Evolutionary conservation across 2,113 vertebrate species (phyloP), one percentile per base, ranked within the genome.

Genomic region (Bothrops jararaca): DNA sequence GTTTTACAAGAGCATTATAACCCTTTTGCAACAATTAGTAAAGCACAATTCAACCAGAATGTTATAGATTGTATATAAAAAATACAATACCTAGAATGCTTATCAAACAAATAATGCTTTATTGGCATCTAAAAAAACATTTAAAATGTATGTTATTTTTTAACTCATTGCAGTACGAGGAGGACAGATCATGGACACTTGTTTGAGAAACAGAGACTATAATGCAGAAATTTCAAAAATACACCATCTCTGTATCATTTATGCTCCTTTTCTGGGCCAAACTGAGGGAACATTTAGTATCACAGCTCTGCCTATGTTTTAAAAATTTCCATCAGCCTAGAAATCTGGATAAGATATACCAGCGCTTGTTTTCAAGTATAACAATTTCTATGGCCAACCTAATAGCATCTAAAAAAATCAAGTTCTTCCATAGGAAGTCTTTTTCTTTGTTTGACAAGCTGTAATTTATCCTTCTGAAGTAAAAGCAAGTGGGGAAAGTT

Each of bases 121-220:
- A 99, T 99, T 99, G 99, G 98, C 98, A 98, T 98, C 98, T 99
- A 99, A 99, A 98, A 99, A 98, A 99, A 99, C 99, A 99, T 98
- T 98, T 98, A 97, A 98, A 98, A 98, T 97, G 98, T 97, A 98
- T 91, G 96, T 97, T 90, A 92, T 29, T 97, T 95, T 97, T 98
- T 97, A 97, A 98, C 98, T 98, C 97, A 98, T 97, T 98, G 98
- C 96, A 98, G 98, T 97, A 98, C 97, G 98, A 98, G 98, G 98
- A 99, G 34, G 74, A 99, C 98, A 99, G 98, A 98, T 98, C 98
- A 99, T 98, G 98, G 97, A 99, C 98, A 98, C 98, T 98, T 98
- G 98, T 98, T 98, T 98, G 98, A 98, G 98, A 98, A 97, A 98
- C 98, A 99, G 98, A 99, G 98, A 98, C 98, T 97, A 98, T 97